These are phyloP conservation scores for Leptinotarsa tumamoca DNA, from an alignment of 2,888 invertebrate genomes.

Conservation along the genomic window DNA sequence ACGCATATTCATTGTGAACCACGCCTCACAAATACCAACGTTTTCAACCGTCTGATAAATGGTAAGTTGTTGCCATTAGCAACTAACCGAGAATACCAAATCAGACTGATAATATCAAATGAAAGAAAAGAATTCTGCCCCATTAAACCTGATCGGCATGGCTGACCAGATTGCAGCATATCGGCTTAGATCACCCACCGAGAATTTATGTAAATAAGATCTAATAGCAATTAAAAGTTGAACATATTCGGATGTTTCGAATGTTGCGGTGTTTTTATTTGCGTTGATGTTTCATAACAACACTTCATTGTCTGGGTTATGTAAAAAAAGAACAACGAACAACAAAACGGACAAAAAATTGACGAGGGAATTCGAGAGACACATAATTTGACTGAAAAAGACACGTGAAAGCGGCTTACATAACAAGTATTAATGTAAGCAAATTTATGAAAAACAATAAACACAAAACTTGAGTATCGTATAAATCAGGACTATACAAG, in stretches of 20 bases:
- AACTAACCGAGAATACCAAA: conserved; percentile 12
- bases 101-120: neutral
- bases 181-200: neutral
- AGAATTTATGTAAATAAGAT: conserved; percentile 2
- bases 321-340: neutral
- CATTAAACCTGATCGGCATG: conserved; percentile 15
- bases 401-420: too few species aligned
- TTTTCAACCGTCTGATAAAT: neutral
- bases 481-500: too few species aligned
- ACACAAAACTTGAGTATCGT: too few species aligned
- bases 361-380: too few species aligned
- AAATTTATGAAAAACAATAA: too few species aligned
- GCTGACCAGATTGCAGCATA: conserved; percentile 12
- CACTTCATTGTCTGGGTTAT: conserved; percentile 13
- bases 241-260: conserved; percentile 4
- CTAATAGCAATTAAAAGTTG: conserved; percentile 2
- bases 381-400: too few species aligned
- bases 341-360: too few species aligned
- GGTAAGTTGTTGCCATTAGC: conserved; percentile 10
- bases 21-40: neutral
- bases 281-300: conserved; percentile 4
- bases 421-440: too few species aligned
- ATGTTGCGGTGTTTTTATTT: neutral
- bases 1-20: neutral
- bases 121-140: conserved; percentile 9